These are phyloP conservation scores for Syngnathus floridae DNA, from an alignment of 2,113 vertebrate species.

Conservation along the genomic window DNA sequence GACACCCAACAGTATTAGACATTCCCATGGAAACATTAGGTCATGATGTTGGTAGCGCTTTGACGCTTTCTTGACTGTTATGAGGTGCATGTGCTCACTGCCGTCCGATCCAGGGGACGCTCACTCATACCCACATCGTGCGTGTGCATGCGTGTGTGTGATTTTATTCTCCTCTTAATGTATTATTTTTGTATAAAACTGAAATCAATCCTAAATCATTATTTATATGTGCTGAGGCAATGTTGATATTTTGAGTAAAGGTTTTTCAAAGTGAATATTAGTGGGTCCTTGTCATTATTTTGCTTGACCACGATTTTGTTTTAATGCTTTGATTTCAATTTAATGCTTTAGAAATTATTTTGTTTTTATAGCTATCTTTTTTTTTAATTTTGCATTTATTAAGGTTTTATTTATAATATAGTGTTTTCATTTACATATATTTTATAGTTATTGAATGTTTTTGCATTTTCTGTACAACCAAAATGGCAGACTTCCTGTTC, in stretches of 20 bases:
- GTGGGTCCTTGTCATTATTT: neutral
- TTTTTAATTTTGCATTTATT: too few relatives aligned
- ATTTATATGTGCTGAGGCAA: slow-evolving; percentile 81
- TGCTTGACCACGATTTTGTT: neutral
- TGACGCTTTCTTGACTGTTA: slow-evolving; percentile 58
- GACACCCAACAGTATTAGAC: slow-evolving; percentile 11
- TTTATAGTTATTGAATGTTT: neutral
- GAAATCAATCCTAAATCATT: slow-evolving; percentile 82
- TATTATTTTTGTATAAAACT: slow-evolving; percentile 86
- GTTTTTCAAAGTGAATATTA: slow-evolving; percentile 53
- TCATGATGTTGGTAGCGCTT: slow-evolving; percentile 57
- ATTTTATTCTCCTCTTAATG: slow-evolving; percentile 65
- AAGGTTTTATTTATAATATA: too few relatives aligned
- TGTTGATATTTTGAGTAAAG: slow-evolving; percentile 77
- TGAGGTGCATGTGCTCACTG: slow-evolving; percentile 51
- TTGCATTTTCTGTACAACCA: neutral
- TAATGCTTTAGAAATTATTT: too few relatives aligned
- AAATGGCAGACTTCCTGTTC: neutral
- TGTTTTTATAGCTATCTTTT: too few relatives aligned
- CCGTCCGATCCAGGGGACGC: slow-evolving; percentile 60
- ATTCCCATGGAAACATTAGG: slow-evolving; percentile 59
- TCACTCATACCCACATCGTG: slow-evolving; percentile 42
- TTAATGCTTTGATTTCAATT: neutral
- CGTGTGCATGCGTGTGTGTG: slow-evolving; percentile 56
- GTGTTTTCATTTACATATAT: neutral